These are phyloP conservation scores for Forbesichthys agassizii DNA, from an alignment of 2,113 vertebrate genomes.

Conservation along the genomic window DNA sequence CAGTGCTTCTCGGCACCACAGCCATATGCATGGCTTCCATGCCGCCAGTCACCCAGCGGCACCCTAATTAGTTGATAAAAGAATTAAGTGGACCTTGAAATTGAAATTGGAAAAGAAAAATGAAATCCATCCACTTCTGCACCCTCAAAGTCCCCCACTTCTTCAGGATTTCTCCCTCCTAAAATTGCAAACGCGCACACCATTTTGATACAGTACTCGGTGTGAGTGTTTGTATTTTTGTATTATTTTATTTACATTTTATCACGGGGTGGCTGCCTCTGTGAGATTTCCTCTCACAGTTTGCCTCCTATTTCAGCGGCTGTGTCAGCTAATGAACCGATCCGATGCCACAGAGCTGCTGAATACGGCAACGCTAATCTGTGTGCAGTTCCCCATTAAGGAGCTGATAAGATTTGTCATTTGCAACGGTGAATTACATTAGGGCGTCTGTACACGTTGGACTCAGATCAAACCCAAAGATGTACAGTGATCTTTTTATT, in stretches of 20 bases:
- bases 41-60: slow-evolving; percentile 89
- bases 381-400: slow-evolving; percentile 40
- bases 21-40: slow-evolving; percentile 92
- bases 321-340: slow-evolving; percentile 44
- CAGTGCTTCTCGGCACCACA: slow-evolving; percentile 85
- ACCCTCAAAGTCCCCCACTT: background rate
- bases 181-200: slow-evolving; percentile 37
- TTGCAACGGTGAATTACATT: slow-evolving; percentile 27
- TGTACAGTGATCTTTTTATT: background rate
- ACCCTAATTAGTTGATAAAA: slow-evolving; percentile 92
- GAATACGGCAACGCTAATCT: slow-evolving; percentile 31
- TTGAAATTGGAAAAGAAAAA: slow-evolving; percentile 88
- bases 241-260: slow-evolving; percentile 1
- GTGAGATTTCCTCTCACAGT: slow-evolving; percentile 18
- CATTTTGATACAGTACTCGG: slow-evolving; percentile 27
- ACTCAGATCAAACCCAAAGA: slow-evolving; percentile 10
- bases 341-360: slow-evolving; percentile 37
- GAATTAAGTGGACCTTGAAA: slow-evolving; percentile 99
- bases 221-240: slow-evolving; percentile 9
- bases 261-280: slow-evolving; percentile 25
- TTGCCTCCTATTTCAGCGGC: slow-evolving; percentile 33
- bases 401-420: slow-evolving; percentile 32
- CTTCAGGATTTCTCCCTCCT: slow-evolving; percentile 41
- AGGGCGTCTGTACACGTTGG: slow-evolving; percentile 11
- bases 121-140: slow-evolving; percentile 68